These are phyloP conservation scores for Nymphicus hollandicus DNA, from an alignment of 2,113 vertebrate species.

Conservation along the genomic window DNA sequence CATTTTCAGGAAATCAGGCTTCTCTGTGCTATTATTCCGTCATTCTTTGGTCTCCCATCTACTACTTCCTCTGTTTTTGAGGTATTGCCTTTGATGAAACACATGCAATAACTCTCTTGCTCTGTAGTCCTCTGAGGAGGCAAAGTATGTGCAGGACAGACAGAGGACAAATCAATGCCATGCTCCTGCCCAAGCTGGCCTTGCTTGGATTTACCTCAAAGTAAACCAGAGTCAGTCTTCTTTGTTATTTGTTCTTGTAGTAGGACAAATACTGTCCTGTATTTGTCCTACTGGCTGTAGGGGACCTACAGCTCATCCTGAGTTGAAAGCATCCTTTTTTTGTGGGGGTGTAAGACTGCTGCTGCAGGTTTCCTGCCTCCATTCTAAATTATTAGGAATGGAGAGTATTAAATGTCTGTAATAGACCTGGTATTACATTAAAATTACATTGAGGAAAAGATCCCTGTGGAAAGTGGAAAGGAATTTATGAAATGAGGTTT, in stretches of 20 bases:
- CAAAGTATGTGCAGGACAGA: not conserved
- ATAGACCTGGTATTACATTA: not conserved
- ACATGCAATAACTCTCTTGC: not conserved
- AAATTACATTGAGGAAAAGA: not conserved
- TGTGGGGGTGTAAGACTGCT: not conserved
- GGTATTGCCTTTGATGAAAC: not conserved
- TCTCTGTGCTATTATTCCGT: not conserved
- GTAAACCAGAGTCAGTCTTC: not conserved
- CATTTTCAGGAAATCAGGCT: not conserved
- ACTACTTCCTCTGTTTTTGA: not conserved
- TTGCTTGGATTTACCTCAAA: not conserved
- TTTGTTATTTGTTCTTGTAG: not conserved
- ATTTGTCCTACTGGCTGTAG: too few species aligned
- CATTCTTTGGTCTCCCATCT: not conserved
- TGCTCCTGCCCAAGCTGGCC: not conserved
- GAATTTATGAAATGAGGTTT: not conserved
- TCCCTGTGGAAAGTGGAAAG: not conserved
- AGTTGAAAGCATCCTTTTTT: not conserved
- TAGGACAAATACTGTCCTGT: too few species aligned
- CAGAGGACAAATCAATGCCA: not conserved
- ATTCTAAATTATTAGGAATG: not conserved
- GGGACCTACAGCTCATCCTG: not conserved
- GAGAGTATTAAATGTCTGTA: not conserved
- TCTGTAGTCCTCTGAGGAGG: not conserved
- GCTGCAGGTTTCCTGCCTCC: not conserved